Evolutionary conservation across 1,140 invertebrate genomes (phyloP).

Genomic region (Meloidogyne floridensis): DNA sequence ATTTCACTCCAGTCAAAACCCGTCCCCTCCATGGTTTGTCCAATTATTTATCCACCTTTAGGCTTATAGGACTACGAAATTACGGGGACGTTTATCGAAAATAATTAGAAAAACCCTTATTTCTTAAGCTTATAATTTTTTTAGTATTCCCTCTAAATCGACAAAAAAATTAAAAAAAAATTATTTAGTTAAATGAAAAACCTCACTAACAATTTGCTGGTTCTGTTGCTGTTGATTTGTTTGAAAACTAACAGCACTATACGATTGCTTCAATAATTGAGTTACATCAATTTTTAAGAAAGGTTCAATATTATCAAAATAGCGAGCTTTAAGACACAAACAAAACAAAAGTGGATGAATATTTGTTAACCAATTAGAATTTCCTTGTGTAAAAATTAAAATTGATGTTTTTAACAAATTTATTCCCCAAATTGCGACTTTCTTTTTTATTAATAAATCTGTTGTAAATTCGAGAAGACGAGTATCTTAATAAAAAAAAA

Average conservation of each 20-base stretch:
- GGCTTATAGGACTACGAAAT: no score
- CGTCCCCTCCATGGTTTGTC: no score
- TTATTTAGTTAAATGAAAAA: neutral
- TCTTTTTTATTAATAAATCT: constrained; percentile 26
- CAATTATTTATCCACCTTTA: no score
- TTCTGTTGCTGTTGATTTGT: neutral
- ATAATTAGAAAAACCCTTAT: no score
- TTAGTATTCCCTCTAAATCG: no score
- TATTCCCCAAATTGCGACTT: constrained; percentile 33
- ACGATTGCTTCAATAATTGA: constrained; percentile 28
- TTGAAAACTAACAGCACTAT: neutral
- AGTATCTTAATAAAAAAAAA: constrained; percentile 28
- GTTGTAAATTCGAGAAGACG: constrained; percentile 32
- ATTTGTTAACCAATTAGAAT: constrained; percentile 30
- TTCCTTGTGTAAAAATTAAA: constrained; percentile 26
- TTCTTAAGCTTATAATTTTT: no score
- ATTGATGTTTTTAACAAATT: constrained; percentile 22
- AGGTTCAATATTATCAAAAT: constrained; percentile 39
- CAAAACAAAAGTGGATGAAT: constrained; percentile 38
- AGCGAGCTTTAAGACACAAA: constrained; percentile 36
- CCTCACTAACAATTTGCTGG: neutral
- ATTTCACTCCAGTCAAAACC: no score
- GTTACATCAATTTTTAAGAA: constrained; percentile 37
- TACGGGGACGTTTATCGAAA: no score
- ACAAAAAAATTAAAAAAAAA: neutral